These are phyloP conservation scores for Drosophila mojavensis DNA, from an alignment of 1,140 invertebrate genomes.

Conservation along the genomic window DNA sequence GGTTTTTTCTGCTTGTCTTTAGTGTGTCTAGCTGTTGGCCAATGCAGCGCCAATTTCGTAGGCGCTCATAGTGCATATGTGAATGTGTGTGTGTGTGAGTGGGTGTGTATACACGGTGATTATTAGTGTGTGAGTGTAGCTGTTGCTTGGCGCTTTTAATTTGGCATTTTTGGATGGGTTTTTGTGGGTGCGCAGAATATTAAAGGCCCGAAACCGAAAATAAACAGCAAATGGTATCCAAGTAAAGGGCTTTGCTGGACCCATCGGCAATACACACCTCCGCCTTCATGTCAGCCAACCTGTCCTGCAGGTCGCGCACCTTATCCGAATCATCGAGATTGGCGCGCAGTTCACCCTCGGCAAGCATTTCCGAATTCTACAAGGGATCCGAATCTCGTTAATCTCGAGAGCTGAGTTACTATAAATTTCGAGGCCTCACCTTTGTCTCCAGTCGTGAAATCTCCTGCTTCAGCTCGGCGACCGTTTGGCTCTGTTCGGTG, in stretches of 20 bases:
- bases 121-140: background rate
- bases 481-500: constrained; percentile 95
- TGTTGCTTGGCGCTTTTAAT: constrained; percentile 14
- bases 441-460: constrained; percentile 97
- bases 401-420: background rate
- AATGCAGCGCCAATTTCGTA: background rate
- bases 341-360: constrained; percentile 93
- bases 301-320: constrained; percentile 94
- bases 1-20: background rate
- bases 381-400: background rate
- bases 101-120: constrained; percentile 9
- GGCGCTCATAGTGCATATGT: constrained; percentile 2
- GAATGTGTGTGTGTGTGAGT: constrained; percentile 16
- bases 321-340: constrained; percentile 93
- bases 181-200: constrained; percentile 22
- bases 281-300: constrained; percentile 94
- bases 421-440: constrained; percentile 85
- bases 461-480: constrained; percentile 97
- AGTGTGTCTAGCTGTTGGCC: background rate
- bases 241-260: constrained; percentile 1
- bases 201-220: constrained; percentile 52
- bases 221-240: constrained; percentile 37
- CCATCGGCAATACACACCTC: constrained; percentile 88
- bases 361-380: constrained; percentile 95
- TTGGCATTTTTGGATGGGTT: constrained; percentile 5